Base-by-base conservation (phyloP, 2,797 vertebrate genomes). In the Falco cherrug region DNA sequence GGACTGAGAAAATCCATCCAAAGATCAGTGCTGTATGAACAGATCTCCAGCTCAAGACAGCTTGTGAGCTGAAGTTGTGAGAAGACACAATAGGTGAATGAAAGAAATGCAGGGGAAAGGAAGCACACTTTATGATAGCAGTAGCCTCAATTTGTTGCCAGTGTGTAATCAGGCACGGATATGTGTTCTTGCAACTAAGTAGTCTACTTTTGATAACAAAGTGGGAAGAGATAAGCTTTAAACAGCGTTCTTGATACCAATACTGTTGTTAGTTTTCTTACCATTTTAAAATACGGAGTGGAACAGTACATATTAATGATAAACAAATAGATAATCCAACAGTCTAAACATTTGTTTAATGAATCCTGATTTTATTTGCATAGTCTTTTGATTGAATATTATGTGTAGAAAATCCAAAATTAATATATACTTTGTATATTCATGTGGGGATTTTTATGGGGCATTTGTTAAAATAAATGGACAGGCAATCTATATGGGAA, bases 401-500 rank as follows among this genome's bases (percentile, higher is more conserved):
- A 41, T 2, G 2, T 59, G 16, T 84, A 16, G 5, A 87, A 94
- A 87, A 64, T 56, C 41, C 1, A 3, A 61, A 85, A 73, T 73
- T 33, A 84, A 26, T 73, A 88, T 59, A 33, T 89, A 93, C 24
- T 91, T 82, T 83, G 22, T 93, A 28, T 84, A 82, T 77, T 83
- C 39, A 15, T 33, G 9, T 51, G 39, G 13, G 53, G 60, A 83
- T 74, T 87, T 93, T 88, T 53, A 17, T 86, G 59, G 1, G 3
- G 41, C 37, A 6, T 81, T 92, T 75, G 24, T 87, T 93, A 80
- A 94, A 96, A 92, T 54, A 93, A 95, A 48, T 31, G 80, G 22
- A 64, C 26, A 50, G 48, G 48, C 60, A 25, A 12, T 41, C 11
- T 57, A 45, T 41, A 53, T 56, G 77, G 54, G 57, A 94, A 91